Conservation (phyloP, 2,888 invertebrate genomes). For the Stramonita haemastoma region DNA sequence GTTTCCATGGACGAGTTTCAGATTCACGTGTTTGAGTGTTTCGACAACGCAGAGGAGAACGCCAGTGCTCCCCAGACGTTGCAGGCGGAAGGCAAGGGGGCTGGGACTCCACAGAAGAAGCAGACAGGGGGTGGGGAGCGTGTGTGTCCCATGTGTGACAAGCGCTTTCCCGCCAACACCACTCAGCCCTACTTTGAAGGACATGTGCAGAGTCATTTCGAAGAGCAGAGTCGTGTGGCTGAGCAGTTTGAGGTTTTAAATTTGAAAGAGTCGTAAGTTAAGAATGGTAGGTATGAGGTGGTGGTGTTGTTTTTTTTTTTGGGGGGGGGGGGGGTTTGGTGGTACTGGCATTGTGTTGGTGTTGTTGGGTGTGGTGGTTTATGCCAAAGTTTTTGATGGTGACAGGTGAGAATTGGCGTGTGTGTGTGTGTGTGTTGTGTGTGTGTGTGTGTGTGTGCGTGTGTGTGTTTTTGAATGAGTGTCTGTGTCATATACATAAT, state of each 20-base stretch:
- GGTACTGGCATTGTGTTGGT: background rate
- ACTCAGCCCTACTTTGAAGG: conserved; percentile 66
- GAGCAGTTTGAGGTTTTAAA: conserved; percentile 39
- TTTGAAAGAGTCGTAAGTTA: background rate
- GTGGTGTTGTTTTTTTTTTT: no score
- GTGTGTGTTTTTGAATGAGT: no score
- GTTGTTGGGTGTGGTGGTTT: background rate
- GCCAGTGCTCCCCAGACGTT: conserved; percentile 50
- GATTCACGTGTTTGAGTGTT: conserved; percentile 69
- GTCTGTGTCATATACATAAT: no score
- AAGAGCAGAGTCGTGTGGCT: conserved; percentile 46
- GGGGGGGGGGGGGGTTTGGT: no score
- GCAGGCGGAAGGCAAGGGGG: conserved; percentile 35
- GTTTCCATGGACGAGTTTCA: conserved; percentile 69
- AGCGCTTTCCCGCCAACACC: conserved; percentile 53
- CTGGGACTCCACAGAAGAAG: no score
- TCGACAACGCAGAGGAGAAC: conserved; percentile 58
- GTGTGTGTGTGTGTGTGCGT: no score
- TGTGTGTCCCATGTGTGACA: conserved; percentile 69
- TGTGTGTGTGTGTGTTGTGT: no score
- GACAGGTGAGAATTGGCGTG: no score
- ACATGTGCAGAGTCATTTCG: conserved; percentile 70
- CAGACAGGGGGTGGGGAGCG: conserved; percentile 41
- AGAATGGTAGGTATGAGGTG: background rate
- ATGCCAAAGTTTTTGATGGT: no score